These are phyloP conservation scores for Byasa hedistus DNA, from an alignment of 2,888 invertebrate genomes.

Conservation along the genomic window DNA sequence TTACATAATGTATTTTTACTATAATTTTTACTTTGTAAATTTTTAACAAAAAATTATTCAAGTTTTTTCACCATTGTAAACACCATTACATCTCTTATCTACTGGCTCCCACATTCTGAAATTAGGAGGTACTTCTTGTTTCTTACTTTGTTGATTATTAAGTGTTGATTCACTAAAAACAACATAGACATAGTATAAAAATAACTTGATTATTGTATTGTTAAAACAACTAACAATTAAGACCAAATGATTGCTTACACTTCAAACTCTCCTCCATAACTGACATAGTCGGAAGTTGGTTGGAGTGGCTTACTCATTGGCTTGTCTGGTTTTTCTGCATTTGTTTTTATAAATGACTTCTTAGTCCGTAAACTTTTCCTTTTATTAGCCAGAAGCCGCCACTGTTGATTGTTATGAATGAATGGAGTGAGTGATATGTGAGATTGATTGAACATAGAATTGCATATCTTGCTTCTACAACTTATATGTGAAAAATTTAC, in stretches of 20 bases:
- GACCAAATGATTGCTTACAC: slow-evolving; percentile 50
- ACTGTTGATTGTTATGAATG: slow-evolving; percentile 42
- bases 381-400: slow-evolving; percentile 45
- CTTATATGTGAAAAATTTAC: slow-evolving; percentile 52
- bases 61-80: slow-evolving; percentile 41
- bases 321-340: slow-evolving; percentile 44
- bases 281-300: slow-evolving; percentile 52
- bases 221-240: background rate
- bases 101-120: slow-evolving; percentile 63
- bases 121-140: slow-evolving; percentile 44
- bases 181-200: slow-evolving; percentile 12
- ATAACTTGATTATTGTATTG: background rate
- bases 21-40: no score
- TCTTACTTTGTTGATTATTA: slow-evolving; percentile 28
- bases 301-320: slow-evolving; percentile 62
- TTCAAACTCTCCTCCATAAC: slow-evolving; percentile 59
- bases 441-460: slow-evolving; percentile 38
- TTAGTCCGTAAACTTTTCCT: slow-evolving; percentile 49
- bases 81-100: slow-evolving; percentile 38
- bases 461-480: slow-evolving; percentile 53
- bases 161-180: slow-evolving; percentile 39
- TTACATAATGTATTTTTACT: no score
- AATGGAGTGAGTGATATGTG: slow-evolving; percentile 35
- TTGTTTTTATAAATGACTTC: slow-evolving; percentile 45
- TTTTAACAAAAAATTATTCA: slow-evolving; percentile 11